Base-by-base conservation (phyloP, 2,113 vertebrate genomes). In the Ammodytes dubius region DNA sequence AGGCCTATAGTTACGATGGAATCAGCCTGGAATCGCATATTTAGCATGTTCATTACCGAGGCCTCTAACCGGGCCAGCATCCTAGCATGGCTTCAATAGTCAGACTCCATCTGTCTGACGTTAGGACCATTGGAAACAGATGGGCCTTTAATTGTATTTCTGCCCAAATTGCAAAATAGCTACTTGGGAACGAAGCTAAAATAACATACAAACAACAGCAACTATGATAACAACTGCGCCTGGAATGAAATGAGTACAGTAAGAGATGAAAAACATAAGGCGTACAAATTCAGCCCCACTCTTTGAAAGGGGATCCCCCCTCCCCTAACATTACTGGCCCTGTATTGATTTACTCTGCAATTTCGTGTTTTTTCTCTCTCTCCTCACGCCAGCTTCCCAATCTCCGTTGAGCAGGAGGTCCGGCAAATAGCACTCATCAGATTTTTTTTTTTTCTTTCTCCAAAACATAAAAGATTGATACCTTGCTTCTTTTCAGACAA, bases 121-220 rank as follows among this genome's bases (percentile, higher is more conserved):
- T 98, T 97, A 98, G 90, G 91, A 91, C 93, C 96, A 98, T 96
- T 97, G 96, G 95, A 97, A 97, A 97, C 97, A 99, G 97, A 99
- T 99, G 97, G 97, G 95, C 94, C 95, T 97, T 94, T 97, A 98
- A 98, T 98, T 98, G 97, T 96, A 95, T 97, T 97, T 98, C 97
- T 94, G 96, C 97, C 97, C 96, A 96, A 98, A 99, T 98, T 98
- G 97, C 96, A 97, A 99, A 98, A 98, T 97, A 98, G 97, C 97
- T 98, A 98, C 97, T 98, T 97, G 96, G 96, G 95, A 96, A 96
- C 96, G 96, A 96, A 96, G 96, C 97, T 98, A 96, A 98, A 97
- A 98, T 98, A 99, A 98, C 97, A 97, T 97, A 98, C 97, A 99
- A 99, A 98, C 97, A 98, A 98, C 97, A 97, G 97, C 96, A 96